These are phyloP conservation scores for Gambusia holbrooki DNA, from an alignment of 2,113 vertebrate genomes.

Conservation along the genomic window DNA sequence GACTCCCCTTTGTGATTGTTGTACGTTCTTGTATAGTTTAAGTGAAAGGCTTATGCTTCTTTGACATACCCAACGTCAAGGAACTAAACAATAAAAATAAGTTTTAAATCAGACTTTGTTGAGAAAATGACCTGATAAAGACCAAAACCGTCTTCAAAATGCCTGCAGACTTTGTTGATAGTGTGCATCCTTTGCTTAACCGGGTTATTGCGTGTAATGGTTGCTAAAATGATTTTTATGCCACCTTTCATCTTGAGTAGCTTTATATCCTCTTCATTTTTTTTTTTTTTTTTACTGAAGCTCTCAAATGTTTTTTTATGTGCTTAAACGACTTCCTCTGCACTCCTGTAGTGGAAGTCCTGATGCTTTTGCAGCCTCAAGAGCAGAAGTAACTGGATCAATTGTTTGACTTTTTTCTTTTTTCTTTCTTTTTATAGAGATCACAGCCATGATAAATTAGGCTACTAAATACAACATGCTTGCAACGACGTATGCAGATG, in stretches of 20 bases:
- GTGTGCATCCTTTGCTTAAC: not conserved
- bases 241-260: constrained; percentile 2
- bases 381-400: constrained; percentile 9
- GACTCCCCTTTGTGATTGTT: not conserved
- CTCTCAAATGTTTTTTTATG: constrained; percentile 7
- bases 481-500: constrained; percentile 29
- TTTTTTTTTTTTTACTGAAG: not conserved
- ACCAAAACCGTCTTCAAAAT: no score
- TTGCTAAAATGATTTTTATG: constrained; percentile 10
- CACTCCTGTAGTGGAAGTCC: constrained; percentile 6
- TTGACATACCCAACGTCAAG: not conserved
- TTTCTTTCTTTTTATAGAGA: not conserved
- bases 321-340: constrained; percentile 8
- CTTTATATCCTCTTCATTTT: not conserved
- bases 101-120: not conserved
- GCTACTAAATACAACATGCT: constrained; percentile 3
- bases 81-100: not conserved
- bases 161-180: not conserved
- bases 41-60: not conserved
- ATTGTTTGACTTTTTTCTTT: constrained; percentile 5
- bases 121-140: not conserved
- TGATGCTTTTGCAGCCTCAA: constrained; percentile 15
- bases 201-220: not conserved
- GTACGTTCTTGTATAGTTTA: not conserved
- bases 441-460: constrained; percentile 13